Conservation (phyloP, 2,888 invertebrate species). For the Serrognathus titanus region DNA sequence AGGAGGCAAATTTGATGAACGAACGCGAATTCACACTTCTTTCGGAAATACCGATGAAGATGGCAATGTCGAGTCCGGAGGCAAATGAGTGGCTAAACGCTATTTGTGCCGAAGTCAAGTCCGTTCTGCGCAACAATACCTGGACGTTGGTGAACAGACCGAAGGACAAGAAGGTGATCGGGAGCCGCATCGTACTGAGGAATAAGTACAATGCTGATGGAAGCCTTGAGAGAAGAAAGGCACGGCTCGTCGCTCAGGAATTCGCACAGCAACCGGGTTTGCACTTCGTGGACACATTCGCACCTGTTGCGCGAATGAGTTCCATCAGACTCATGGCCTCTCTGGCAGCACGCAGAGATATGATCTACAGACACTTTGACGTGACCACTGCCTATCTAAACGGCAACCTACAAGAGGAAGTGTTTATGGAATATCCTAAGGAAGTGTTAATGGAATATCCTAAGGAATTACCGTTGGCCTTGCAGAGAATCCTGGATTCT, state of each 20-base stretch:
- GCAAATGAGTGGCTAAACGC: too few relatives aligned
- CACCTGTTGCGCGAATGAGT: constrained; percentile 28
- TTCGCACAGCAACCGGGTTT: constrained; percentile 30
- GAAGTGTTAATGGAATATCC: too few relatives aligned
- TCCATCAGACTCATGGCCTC: constrained; percentile 26
- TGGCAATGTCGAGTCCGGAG: too few relatives aligned
- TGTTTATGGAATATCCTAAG: constrained; percentile 26
- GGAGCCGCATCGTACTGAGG: constrained; percentile 4
- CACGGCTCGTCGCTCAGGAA: constrained; percentile 32
- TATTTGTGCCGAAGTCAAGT: too few relatives aligned
- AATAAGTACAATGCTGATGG: constrained; percentile 14
- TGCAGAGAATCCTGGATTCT: too few relatives aligned
- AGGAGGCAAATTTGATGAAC: constrained; percentile 9
- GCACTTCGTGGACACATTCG: constrained; percentile 31
- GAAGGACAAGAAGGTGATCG: constrained; percentile 5
- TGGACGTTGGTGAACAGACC: too few relatives aligned
- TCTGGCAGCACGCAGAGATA: constrained; percentile 19
- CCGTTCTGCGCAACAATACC: too few relatives aligned
- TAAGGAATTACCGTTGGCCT: too few relatives aligned
- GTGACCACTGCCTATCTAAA: constrained; percentile 28
- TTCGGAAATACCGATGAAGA: too few relatives aligned
- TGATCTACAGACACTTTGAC: constrained; percentile 27
- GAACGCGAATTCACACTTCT: too few relatives aligned
- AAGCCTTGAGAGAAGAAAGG: constrained; percentile 21
- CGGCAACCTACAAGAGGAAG: constrained; percentile 23